Base-by-base conservation (phyloP, 2,797 vertebrate species). In the Selene dorsalis region DNA sequence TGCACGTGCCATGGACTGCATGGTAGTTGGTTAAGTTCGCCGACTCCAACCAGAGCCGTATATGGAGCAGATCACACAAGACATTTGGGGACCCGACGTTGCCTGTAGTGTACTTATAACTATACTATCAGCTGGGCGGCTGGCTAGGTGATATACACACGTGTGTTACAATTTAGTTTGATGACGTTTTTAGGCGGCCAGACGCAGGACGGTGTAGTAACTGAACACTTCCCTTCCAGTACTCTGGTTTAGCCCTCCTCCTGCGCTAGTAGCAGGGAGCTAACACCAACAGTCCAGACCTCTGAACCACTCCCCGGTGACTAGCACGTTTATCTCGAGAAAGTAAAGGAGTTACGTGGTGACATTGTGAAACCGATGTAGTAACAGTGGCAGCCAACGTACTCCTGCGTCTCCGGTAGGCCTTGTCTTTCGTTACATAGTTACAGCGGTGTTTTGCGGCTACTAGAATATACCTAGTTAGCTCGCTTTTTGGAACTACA, bases 361-460 rank as follows among this genome's bases (percentile, higher is more conserved):
- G 52, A 80, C 87, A 75, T 86, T 87, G 30, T 50, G 65, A 64
- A 77, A 87, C 50, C 43, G 53, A 84, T 80, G 52, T 60, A 48
- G 57, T 53, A 48, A 72, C 80, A 16, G 8, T 28, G 55, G 10
- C 24, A 58, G 58, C 10, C 10, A 10, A 0, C 4, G 38, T 18
- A 22, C 43, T 3, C 61, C 75, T 30, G 50, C 73, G 11, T 61
- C 56, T 79, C 75, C 73, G 71, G 65, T 53, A 76, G 73, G 66
- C 48, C n/a, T 67, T 24, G 11, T 53, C 47, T 60, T 58, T 24
- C 50, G 32, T 35, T 50, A 0, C 16, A 50, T 9, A 50, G 26
- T 45, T 72, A 0, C 12, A 60, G 7, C 18, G 0, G 17, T 56
- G 3, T 74, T 70, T 73, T 56, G 24, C 26, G 17, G 48, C 76